Evolutionary conservation across 2,113 vertebrate species (phyloP), one percentile per base, ranked within the genome.

Genomic region (Dicrurus megarhynchus): DNA sequence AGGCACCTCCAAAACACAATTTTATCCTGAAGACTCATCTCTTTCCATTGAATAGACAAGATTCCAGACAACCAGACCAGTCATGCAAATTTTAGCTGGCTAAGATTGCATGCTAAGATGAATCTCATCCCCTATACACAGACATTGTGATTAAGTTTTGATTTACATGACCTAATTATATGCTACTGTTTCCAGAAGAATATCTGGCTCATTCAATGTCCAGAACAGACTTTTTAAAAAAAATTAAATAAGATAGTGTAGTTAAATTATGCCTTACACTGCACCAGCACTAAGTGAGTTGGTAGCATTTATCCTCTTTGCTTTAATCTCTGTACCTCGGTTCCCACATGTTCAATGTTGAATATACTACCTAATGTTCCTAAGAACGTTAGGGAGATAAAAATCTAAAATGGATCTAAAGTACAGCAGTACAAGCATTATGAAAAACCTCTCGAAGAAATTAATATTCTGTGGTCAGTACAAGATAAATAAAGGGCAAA

Each of bases 401-500:
- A 93, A 86, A 93, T 93, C 91, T 93, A 63, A 83, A 92, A 33
- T 9, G 89, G 49, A 93, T 73, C 61, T 73, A 53, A 93, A 92
- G 69, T 79, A 92, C 49, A 91, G 73, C 64, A 92, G 75, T 61
- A 67, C 1, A 2, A 93, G 42, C 46, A 65, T 87, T 79, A 91
- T 42, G 53, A 93, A 89, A 95, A 95, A 71, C 22, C 65, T 57
- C 46, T 95, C 0, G 0, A 84, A 95, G 32, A 83, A 88, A 93
- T 90, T 95, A 91, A 61, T 92, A 87, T 83, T 95, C 77, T 93
- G 77, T 95, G 94, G 81, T 93, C 87, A 89, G 77, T 71, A 82
- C 24, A 89, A 93, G 84, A 93, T 93, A 89, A 91, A 94, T 57
- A 96, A 89, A 93, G 74, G 91, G 42, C 84, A 96, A 87, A 89